phyloP scores from a whole-genome alignment of 2,888 invertebrate genomes.

The Micropterix aruncella region DNA sequence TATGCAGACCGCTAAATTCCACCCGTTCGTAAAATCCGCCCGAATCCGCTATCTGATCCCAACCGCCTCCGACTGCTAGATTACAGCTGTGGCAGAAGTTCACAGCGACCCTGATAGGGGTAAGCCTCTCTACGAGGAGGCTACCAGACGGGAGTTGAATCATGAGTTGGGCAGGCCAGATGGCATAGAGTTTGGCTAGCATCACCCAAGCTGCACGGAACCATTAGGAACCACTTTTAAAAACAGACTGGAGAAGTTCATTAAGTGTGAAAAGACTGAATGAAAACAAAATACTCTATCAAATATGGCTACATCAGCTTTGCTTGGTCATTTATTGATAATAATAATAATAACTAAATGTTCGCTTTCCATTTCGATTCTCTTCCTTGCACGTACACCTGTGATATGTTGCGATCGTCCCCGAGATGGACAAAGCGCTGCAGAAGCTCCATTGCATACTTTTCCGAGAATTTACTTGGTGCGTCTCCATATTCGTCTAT shows the following conservation, averaged over 20 bases:
- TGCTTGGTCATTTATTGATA: background rate
- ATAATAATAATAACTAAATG: constrained; percentile 1
- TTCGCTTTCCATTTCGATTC: constrained; percentile 26
- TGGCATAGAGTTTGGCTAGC: too few species aligned
- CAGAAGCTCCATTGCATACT: constrained; percentile 42
- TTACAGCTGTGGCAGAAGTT: too few species aligned
- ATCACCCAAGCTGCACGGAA: too few species aligned
- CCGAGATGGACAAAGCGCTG: constrained; percentile 69
- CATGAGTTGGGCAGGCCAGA: too few species aligned
- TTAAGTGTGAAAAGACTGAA: background rate
- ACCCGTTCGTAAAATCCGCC: too few species aligned
- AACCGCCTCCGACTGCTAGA: too few species aligned
- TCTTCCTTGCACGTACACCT: constrained; percentile 63
- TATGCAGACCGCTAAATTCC: too few species aligned
- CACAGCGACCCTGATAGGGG: too few species aligned
- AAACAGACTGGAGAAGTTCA: background rate
- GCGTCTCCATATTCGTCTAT: constrained; percentile 30
- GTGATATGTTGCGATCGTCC: constrained; percentile 67
- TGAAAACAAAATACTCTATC: background rate
- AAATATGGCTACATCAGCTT: background rate
- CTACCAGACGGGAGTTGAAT: too few species aligned
- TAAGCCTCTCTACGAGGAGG: too few species aligned
- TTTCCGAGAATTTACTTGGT: constrained; percentile 16
- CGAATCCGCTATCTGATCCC: too few species aligned
- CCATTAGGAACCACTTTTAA: too few species aligned